A percentile compares a stretch with the other conserved stretches of the same genome.
phyloP scores from a whole-genome alignment of 2,113 vertebrate species.

The Zosterops japonicus region DNA sequence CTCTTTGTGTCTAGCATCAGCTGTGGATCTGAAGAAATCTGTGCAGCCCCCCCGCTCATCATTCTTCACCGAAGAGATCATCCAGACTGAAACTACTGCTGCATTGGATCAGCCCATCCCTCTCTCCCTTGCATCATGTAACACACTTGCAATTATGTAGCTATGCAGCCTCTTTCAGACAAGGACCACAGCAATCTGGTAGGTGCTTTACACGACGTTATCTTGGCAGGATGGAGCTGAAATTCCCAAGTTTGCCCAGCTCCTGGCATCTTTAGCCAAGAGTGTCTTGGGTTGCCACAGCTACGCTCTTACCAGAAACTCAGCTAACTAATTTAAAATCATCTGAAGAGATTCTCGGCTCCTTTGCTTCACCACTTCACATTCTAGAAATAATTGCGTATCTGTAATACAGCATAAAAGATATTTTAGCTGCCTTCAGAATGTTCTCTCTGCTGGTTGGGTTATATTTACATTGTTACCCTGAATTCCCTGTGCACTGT shows the following conservation, averaged over 20 bases:
- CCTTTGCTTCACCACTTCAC: not conserved
- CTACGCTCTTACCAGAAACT: not conserved
- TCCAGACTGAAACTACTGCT: fast-evolving
- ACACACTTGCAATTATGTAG: not conserved
- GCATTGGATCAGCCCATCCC: not conserved
- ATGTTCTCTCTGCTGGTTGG: not conserved
- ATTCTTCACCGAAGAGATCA: not conserved
- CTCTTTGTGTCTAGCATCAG: not conserved
- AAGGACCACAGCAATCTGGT: not conserved
- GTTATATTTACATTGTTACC: not conserved
- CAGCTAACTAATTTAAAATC: not conserved
- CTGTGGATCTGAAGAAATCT: not conserved
- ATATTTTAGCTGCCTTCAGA: not conserved
- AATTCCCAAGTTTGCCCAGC: not conserved
- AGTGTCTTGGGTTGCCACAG: not conserved
- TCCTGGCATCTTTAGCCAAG: not conserved
- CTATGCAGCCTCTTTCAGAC: not conserved
- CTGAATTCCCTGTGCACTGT: not conserved
- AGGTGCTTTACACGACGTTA: not conserved
- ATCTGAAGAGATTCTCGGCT: not conserved
- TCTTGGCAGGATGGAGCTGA: not conserved
- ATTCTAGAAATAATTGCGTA: not conserved
- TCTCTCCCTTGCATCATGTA: not conserved
- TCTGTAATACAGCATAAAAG: not conserved
- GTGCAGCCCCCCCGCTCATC: not conserved